Evolutionary conservation across 1,140 invertebrate species (phyloP), one percentile per base, ranked within the genome.

Genomic region (Penaeus chinensis): DNA sequence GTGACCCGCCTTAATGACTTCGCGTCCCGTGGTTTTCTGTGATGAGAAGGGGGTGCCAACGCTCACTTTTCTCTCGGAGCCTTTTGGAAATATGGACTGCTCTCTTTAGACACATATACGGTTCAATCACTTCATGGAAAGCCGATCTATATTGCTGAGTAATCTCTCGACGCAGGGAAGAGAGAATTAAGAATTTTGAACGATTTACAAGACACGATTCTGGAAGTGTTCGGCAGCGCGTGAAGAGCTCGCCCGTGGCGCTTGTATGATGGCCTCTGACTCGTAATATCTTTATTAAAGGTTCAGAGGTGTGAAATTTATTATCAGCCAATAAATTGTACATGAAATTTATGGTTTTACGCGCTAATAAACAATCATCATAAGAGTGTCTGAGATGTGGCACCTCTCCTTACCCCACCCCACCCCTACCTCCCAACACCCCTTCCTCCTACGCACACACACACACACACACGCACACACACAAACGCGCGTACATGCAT

Each of bases 211-310:
- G 11, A 54, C 54, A 13, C 54, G 54, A 11, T 54, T 54, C 8
- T 54, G 54, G 54, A 54, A 13, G 54, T 54, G 54, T 54, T 54
- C 16, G 54, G 54, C 54, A 54, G 10, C 11, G 54, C 54, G 54
- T 8, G 24, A 32, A 24, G 62, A 19, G 79, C 32, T 27, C 24
- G 47, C 79, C 79, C 79, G n/a, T 63, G 54, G 32, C 79, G 32
- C 24, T 61, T 54, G 32, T 61, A 66, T 84, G 82, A 84, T 74
- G 82, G 69, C n/a, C 61, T 69, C 74, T 62, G 82, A 84, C 82
- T 84, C 82, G 69, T 84, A 84, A 84, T 84, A 84, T 84, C 82
- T 84, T 84, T 84, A 84, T 84, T 84, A 84, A 84, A 76, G 82
- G 82, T 71, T 84, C 82, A 76, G 69, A 84, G 82, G 82, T 84